Conservation (phyloP, 1,140 invertebrate genomes). For the Muscidifurax raptorellus region DNA sequence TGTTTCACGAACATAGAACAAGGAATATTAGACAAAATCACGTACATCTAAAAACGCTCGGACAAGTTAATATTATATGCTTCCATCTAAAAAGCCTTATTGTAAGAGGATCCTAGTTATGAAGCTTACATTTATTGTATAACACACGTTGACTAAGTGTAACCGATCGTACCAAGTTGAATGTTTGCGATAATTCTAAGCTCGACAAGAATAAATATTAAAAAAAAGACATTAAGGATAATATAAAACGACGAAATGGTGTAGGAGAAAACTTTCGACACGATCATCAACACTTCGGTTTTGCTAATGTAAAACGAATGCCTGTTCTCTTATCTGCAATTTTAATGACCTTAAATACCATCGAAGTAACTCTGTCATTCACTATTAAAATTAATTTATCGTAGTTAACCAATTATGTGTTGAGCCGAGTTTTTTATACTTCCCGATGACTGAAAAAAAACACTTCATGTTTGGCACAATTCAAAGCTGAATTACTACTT, state of each 20-base stretch:
- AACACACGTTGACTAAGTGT: conserved; percentile 57
- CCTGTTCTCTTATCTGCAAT: conserved; percentile 15
- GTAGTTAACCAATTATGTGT: not conserved
- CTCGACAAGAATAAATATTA: conserved; percentile 41
- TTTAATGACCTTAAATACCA: conserved; percentile 15
- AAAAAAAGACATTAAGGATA: conserved; percentile 25
- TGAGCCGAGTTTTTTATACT: conserved; percentile 1
- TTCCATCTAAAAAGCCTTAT: conserved; percentile 69
- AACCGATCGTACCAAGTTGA: conserved; percentile 50
- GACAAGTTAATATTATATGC: conserved; percentile 59
- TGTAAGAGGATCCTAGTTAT: conserved; percentile 60
- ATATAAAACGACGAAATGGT: conserved; percentile 2
- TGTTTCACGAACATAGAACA: conserved; percentile 3
- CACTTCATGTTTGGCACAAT: not conserved
- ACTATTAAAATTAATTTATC: conserved; percentile 10
- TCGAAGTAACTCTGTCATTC: conserved; percentile 50
- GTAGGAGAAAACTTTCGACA: conserved; percentile 14
- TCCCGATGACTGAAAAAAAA: not conserved
- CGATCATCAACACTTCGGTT: conserved; percentile 43
- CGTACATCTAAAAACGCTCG: conserved; percentile 19
- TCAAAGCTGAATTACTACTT: not conserved
- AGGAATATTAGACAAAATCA: conserved; percentile 15
- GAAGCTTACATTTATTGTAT: conserved; percentile 57
- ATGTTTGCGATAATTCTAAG: conserved; percentile 52
- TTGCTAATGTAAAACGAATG: conserved; percentile 27